Conservation (phyloP, 2,888 invertebrate genomes). For the Ochropleura plecta region DNA sequence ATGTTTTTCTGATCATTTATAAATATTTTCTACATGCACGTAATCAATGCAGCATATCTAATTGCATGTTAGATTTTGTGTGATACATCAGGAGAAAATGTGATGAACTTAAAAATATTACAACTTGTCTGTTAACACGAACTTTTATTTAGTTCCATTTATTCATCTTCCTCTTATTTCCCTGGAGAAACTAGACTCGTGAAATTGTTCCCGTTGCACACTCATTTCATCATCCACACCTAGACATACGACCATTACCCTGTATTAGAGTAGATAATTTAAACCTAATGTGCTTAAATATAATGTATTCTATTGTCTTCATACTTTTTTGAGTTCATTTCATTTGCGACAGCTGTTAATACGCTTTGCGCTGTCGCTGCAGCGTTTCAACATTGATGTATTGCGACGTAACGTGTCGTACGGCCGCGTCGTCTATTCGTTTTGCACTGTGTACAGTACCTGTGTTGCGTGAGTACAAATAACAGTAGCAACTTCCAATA, state of each 20-base stretch:
- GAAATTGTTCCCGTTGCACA: background rate
- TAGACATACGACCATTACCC: background rate
- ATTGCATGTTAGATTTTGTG: background rate
- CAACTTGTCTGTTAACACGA: background rate
- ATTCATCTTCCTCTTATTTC: background rate
- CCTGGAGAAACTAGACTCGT: background rate
- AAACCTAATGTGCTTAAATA: background rate
- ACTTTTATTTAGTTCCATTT: background rate
- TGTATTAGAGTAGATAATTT: background rate
- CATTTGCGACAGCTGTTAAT: slow-evolving; percentile 25
- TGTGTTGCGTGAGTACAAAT: slow-evolving; percentile 65
- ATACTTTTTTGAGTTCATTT: slow-evolving; percentile 10
- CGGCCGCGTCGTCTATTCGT: slow-evolving; percentile 25
- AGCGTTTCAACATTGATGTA: slow-evolving; percentile 45
- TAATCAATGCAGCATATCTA: background rate
- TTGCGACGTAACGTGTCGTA: slow-evolving; percentile 44
- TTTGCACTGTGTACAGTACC: slow-evolving; percentile 38
- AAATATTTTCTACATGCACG: background rate
- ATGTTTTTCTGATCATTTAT: background rate
- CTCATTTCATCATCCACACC: too few species aligned
- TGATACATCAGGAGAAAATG: slow-evolving; percentile 3
- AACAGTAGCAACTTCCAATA: slow-evolving; percentile 67
- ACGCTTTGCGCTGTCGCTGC: slow-evolving; percentile 43
- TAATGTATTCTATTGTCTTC: background rate
- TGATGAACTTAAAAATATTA: background rate